phyloP scores from a whole-genome alignment of 1,140 invertebrate species.

The Anastatus disparis region DNA sequence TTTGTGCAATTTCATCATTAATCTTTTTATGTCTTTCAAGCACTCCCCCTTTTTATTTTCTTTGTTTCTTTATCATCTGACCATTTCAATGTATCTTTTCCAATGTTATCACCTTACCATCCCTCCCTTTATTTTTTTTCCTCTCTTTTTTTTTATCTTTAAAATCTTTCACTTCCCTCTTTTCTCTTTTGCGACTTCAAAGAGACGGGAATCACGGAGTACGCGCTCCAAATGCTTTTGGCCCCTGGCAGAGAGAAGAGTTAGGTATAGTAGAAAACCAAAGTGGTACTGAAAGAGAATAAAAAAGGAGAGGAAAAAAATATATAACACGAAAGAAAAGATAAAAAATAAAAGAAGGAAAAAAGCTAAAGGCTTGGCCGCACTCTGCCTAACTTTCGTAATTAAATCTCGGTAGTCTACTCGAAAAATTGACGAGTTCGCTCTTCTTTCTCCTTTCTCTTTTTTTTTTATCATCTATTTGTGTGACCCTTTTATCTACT shows the following conservation, averaged over 20 bases:
- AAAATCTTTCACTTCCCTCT: not conserved
- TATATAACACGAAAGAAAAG: not conserved
- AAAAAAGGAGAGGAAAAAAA: not conserved
- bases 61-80: too few species aligned
- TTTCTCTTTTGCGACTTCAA: not conserved
- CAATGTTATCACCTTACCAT: too few species aligned
- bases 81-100: too few species aligned
- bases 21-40: too few species aligned
- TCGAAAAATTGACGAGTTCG: constrained; percentile 44
- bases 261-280: not conserved
- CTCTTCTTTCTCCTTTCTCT: not conserved
- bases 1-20: too few species aligned
- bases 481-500: not conserved
- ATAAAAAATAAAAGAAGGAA: not conserved
- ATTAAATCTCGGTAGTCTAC: constrained; percentile 51
- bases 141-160: not conserved
- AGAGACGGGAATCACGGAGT: constrained; percentile 15
- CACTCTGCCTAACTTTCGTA: constrained; percentile 51
- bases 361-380: not conserved
- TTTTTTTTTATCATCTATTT: constrained; percentile 15
- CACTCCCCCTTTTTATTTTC: too few species aligned
- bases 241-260: not conserved
- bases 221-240: not conserved
- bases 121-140: not conserved
- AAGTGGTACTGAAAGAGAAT: not conserved